Conservation (phyloP, 2,888 invertebrate species). For the Brachyptera risi region DNA sequence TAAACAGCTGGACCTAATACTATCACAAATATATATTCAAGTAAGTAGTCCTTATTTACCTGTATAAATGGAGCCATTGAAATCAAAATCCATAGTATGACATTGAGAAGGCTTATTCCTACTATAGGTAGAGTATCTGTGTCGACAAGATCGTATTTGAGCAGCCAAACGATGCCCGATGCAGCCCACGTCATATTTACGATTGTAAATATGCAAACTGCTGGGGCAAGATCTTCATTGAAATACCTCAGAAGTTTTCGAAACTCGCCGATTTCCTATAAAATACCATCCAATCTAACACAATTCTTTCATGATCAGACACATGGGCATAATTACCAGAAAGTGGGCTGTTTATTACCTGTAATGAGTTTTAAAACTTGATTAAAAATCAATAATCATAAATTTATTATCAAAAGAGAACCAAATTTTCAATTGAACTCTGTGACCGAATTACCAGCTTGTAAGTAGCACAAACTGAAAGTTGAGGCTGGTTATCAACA, state of each 20-base stretch:
- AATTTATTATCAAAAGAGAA: too few species aligned
- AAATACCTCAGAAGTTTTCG: constrained; percentile 71
- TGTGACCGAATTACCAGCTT: too few species aligned
- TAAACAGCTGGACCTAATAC: too few species aligned
- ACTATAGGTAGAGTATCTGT: constrained; percentile 54
- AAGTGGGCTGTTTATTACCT: too few species aligned
- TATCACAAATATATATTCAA: not conserved
- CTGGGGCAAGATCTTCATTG: constrained; percentile 70
- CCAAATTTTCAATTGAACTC: too few species aligned
- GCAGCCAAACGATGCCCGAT: constrained; percentile 65
- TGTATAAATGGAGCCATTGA: constrained; percentile 66
- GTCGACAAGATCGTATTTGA: constrained; percentile 57
- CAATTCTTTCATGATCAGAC: too few species aligned
- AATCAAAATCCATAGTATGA: constrained; percentile 61
- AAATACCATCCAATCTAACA: too few species aligned
- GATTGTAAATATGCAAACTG: constrained; percentile 71
- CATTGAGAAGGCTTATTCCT: constrained; percentile 57
- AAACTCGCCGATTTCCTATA: constrained; percentile 74
- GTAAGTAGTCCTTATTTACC: too few species aligned
- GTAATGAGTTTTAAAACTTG: not conserved
- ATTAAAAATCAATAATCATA: too few species aligned
- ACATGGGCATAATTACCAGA: too few species aligned
- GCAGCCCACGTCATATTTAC: constrained; percentile 69
- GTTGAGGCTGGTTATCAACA: too few species aligned
- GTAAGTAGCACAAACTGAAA: too few species aligned